Conservation (phyloP, 64 coral and sea anemone genomes). For the Montipora capricornis region DNA sequence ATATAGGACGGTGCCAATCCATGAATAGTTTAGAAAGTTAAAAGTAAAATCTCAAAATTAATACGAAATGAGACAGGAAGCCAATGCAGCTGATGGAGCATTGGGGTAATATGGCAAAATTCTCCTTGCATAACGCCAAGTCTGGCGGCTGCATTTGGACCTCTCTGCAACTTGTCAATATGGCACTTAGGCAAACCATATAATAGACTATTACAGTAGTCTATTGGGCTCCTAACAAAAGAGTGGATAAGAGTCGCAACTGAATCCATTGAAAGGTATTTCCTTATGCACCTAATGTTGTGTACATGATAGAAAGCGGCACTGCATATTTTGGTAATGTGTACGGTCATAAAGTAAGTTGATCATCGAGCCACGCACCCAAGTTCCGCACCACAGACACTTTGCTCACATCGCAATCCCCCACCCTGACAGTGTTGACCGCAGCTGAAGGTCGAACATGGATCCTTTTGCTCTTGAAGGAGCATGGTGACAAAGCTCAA, state of each 20-base stretch:
- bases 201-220: slow-evolving; percentile 5
- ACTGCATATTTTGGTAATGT: too few species aligned
- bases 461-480: too few species aligned
- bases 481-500: too few species aligned
- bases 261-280: too few species aligned
- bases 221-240: background rate
- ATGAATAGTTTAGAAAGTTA: slow-evolving; percentile 51
- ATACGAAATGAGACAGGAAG: slow-evolving; percentile 45
- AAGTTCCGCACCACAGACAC: too few species aligned
- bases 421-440: too few species aligned
- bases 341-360: too few species aligned
- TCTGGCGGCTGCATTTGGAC: slow-evolving; percentile 24
- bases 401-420: too few species aligned
- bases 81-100: slow-evolving; percentile 50
- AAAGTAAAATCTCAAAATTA: slow-evolving; percentile 54
- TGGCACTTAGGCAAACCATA: background rate
- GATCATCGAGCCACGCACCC: too few species aligned
- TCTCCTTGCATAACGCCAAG: background rate
- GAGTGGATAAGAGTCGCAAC: background rate
- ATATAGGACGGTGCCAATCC: slow-evolving; percentile 41
- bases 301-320: too few species aligned
- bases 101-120: slow-evolving; percentile 53
- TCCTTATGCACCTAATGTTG: too few species aligned
- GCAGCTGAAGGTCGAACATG: too few species aligned
- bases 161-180: background rate